These are phyloP conservation scores for Elaphurus davidianus DNA, from an alignment of 2,113 vertebrate genomes.

Conservation along the genomic window DNA sequence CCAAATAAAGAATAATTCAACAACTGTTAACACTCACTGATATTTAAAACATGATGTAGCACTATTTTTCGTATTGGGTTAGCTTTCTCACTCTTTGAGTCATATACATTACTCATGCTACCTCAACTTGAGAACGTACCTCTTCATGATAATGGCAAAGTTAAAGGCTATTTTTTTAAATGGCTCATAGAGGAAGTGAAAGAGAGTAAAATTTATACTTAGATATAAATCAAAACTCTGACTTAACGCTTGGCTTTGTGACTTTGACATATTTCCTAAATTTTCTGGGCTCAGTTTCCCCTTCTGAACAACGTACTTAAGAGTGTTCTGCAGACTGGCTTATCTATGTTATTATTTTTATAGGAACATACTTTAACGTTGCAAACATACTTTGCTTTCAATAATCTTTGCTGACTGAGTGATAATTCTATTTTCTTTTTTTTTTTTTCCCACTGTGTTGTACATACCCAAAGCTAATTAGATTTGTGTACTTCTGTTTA, in stretches of 20 bases:
- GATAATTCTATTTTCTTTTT: neutral
- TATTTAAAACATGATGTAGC: conserved; percentile 61
- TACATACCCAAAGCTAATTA: neutral
- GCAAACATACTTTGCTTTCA: neutral
- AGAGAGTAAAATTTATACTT: neutral
- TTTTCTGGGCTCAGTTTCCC: neutral
- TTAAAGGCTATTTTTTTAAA: conserved; percentile 18
- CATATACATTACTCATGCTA: conserved; percentile 50
- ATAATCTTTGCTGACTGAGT: neutral
- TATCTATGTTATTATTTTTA: neutral
- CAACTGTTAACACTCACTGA: conserved; percentile 30
- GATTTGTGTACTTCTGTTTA: neutral
- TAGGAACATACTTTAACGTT: neutral
- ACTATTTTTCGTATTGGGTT: conserved; percentile 35
- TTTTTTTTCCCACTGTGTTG: neutral
- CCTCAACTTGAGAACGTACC: neutral
- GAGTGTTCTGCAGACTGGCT: neutral
- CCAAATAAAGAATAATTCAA: conserved; percentile 44
- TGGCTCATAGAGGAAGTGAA: neutral
- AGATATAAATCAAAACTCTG: neutral
- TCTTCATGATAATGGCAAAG: neutral
- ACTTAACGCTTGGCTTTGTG: neutral
- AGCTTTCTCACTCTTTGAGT: conserved; percentile 54
- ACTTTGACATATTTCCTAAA: neutral
- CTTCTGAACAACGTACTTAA: neutral